phyloP scores from a whole-genome alignment of 2,888 invertebrate species.

The Gerosis bhagava region DNA sequence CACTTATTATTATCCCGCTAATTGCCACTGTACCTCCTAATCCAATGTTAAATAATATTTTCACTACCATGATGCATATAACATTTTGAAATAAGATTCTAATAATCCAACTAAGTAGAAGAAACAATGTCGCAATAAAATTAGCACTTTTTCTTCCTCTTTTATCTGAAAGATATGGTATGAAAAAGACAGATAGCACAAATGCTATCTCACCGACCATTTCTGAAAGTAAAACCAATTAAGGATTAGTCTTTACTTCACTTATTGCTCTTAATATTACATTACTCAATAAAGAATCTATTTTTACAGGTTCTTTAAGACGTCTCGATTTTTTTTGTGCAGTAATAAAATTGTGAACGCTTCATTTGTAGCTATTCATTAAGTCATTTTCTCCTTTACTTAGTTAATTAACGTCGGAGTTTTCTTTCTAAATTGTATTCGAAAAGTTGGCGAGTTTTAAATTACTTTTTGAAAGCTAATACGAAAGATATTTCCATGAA shows the following conservation, averaged over 20 bases:
- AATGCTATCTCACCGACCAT: constrained; percentile 16
- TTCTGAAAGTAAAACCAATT: constrained; percentile 18
- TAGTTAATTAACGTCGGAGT: not conserved
- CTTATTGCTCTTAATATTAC: not conserved
- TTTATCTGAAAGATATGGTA: constrained; percentile 12
- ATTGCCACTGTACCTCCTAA: constrained; percentile 13
- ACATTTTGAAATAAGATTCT: constrained; percentile 7
- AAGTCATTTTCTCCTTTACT: constrained; percentile 1
- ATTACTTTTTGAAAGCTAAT: constrained; percentile 8
- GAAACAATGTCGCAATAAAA: constrained; percentile 9
- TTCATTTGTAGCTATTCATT: constrained; percentile 5
- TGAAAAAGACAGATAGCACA: constrained; percentile 16
- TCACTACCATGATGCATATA: constrained; percentile 2
- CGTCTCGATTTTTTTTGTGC: not conserved
- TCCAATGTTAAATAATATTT: constrained; percentile 13
- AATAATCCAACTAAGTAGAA: constrained; percentile 13
- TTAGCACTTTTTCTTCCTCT: constrained; percentile 13
- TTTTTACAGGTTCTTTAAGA: constrained; percentile 5
- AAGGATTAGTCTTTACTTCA: constrained; percentile 2
- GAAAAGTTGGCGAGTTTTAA: not conserved
- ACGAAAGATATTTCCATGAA: not conserved
- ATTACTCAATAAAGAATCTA: constrained; percentile 1
- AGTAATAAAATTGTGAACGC: constrained; percentile 1
- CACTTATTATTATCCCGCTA: constrained; percentile 15
- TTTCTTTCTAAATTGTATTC: constrained; percentile 3